Conservation (phyloP, 2,888 invertebrate species). For the Melieria picta region DNA sequence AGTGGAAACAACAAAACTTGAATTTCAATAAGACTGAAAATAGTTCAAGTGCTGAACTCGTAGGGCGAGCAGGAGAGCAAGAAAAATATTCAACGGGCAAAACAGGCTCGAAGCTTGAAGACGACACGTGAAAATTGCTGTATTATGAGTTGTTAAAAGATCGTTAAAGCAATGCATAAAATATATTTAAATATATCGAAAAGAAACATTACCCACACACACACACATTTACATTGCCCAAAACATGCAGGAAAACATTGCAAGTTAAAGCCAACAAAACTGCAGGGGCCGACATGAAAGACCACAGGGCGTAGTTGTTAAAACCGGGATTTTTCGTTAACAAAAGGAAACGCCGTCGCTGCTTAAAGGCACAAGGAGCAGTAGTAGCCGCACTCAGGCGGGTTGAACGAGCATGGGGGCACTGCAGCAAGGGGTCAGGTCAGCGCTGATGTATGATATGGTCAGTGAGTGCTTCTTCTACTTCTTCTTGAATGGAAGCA, state of each 20-base stretch:
- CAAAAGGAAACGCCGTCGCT: slow-evolving; percentile 8
- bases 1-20: slow-evolving; percentile 12
- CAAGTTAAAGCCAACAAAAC: slow-evolving; percentile 7
- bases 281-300: slow-evolving; percentile 20
- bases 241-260: slow-evolving; percentile 3
- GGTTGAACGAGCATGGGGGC: too few relatives aligned
- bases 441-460: too few relatives aligned
- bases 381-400: too few relatives aligned
- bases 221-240: background rate
- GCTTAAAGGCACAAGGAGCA: too few relatives aligned
- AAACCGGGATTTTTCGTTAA: slow-evolving; percentile 22
- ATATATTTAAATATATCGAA: slow-evolving; percentile 6
- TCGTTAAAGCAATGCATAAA: slow-evolving; percentile 48
- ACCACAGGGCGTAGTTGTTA: slow-evolving; percentile 36
- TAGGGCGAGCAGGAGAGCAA: slow-evolving; percentile 5
- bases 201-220: slow-evolving; percentile 1
- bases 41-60: slow-evolving; percentile 13
- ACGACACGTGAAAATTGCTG: slow-evolving; percentile 63
- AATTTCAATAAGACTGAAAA: background rate
- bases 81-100: background rate
- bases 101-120: background rate
- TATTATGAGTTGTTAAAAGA: slow-evolving; percentile 63
- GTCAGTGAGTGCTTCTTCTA: too few relatives aligned
- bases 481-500: too few relatives aligned
- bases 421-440: too few relatives aligned